Evolutionary conservation across 2,888 invertebrate species (phyloP).

Genomic region (Eupithecia abbreviata): DNA sequence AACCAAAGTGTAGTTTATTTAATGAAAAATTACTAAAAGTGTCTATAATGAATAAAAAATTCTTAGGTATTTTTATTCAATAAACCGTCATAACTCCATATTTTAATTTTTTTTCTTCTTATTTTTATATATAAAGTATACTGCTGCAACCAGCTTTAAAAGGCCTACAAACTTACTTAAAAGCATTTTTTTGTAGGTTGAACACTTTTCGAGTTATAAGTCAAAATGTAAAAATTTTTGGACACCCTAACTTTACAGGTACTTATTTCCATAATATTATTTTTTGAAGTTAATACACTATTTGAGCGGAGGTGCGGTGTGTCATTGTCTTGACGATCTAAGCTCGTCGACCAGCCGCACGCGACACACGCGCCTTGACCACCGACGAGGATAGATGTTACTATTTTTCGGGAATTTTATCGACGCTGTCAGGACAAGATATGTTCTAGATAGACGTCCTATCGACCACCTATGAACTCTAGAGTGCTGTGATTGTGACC

Average conservation of each 20-base stretch:
- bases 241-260: not conserved
- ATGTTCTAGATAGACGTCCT: too few relatives aligned
- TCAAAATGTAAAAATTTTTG: slow-evolving; percentile 1
- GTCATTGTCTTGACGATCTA: too few relatives aligned
- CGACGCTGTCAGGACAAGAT: too few relatives aligned
- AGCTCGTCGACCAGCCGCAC: too few relatives aligned
- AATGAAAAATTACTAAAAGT: not conserved
- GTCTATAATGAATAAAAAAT: slow-evolving; percentile 1
- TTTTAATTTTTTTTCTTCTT: not conserved
- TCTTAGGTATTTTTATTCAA: not conserved
- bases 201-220: slow-evolving; percentile 7
- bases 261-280: slow-evolving; percentile 13
- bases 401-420: too few relatives aligned
- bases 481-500: too few relatives aligned
- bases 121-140: slow-evolving; percentile 3
- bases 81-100: not conserved
- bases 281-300: not conserved
- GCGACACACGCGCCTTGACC: too few relatives aligned
- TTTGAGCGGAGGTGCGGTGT: too few relatives aligned
- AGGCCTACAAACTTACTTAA: not conserved
- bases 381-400: too few relatives aligned
- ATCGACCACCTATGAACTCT: too few relatives aligned
- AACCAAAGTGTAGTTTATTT: slow-evolving; percentile 1
- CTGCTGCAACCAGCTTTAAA: not conserved
- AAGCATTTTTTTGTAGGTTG: slow-evolving; percentile 8